Conservation (phyloP, 2,797 vertebrate genomes). For the Gymnopithys bicolor region DNA sequence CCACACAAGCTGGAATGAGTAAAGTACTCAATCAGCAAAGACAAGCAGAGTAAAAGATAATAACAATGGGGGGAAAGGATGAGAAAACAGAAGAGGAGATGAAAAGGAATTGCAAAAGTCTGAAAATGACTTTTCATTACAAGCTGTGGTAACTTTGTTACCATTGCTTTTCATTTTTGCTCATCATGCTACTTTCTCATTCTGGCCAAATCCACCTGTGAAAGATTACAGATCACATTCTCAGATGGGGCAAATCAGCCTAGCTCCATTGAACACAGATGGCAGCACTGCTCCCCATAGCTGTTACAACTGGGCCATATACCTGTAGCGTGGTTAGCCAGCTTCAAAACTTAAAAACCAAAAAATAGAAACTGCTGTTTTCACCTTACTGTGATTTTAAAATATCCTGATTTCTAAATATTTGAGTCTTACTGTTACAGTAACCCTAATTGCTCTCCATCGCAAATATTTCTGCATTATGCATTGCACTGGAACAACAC, state of each 20-base stretch:
- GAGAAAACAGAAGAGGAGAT: neutral
- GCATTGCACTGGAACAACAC: neutral
- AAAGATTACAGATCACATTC: neutral
- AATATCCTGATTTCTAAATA: neutral
- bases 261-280: neutral
- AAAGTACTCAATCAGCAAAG: neutral
- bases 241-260: neutral
- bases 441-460: neutral
- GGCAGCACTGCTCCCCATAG: neutral
- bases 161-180: neutral
- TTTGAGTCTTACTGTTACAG: neutral
- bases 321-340: neutral
- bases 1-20: fast-evolving
- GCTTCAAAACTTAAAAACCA: neutral
- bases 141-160: neutral
- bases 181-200: neutral
- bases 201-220: conserved; percentile 10
- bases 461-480: neutral
- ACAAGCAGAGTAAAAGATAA: neutral
- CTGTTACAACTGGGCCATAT: neutral
- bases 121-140: neutral
- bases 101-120: neutral
- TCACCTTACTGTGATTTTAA: neutral
- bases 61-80: fast-evolving
- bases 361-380: neutral